Evolutionary conservation across 2,888 invertebrate species (phyloP).

Genomic region (Zygogramma bicolorata): DNA sequence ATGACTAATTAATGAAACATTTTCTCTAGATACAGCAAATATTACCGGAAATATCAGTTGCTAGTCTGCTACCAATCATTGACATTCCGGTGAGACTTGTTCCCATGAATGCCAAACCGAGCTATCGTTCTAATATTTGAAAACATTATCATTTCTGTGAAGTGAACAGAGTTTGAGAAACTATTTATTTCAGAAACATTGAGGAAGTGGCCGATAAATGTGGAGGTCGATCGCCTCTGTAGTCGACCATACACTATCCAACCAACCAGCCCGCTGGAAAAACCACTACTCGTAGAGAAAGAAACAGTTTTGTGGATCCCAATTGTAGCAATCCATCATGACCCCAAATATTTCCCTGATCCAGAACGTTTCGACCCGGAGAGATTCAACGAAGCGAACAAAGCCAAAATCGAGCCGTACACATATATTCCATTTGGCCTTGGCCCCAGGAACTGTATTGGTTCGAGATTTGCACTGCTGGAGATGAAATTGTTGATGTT

Average conservation of each 20-base stretch:
- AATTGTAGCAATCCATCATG: constrained; percentile 63
- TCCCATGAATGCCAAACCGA: background rate
- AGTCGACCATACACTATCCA: constrained; percentile 65
- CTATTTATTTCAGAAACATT: constrained; percentile 36
- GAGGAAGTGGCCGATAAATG: constrained; percentile 49
- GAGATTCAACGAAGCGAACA: constrained; percentile 57
- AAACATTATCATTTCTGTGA: background rate
- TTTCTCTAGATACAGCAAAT: too few species aligned
- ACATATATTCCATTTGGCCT: constrained; percentile 70
- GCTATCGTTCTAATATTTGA: too few species aligned
- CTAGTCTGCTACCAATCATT: too few species aligned
- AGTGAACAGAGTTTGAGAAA: too few species aligned
- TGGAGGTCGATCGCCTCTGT: constrained; percentile 66
- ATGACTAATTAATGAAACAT: too few species aligned
- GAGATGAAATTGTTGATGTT: constrained; percentile 58
- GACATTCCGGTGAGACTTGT: too few species aligned
- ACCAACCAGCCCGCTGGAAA: constrained; percentile 49
- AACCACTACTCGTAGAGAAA: constrained; percentile 46
- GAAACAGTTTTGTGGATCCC: constrained; percentile 62
- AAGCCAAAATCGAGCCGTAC: constrained; percentile 66
- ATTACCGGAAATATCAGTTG: too few species aligned
- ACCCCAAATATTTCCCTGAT: constrained; percentile 65
- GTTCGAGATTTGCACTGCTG: constrained; percentile 61
- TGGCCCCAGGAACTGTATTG: constrained; percentile 71
- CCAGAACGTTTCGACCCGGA: constrained; percentile 69